Evolutionary conservation across 35 echinoderm and acorn worm genomes (phyloP).

Genomic region (Apostichopus japonicus): DNA sequence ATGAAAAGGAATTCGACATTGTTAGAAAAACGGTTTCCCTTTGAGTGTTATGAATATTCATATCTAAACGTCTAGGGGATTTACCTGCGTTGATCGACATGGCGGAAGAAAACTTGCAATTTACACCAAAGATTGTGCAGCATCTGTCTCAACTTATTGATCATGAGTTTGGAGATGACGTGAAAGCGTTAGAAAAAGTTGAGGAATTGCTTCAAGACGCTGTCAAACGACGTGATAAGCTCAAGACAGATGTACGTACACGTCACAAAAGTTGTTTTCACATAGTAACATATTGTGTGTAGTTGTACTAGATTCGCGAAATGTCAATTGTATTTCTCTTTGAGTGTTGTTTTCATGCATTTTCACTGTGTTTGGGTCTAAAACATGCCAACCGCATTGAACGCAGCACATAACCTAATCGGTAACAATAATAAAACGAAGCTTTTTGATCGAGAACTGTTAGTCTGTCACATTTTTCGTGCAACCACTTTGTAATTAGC

Average conservation of each 20-base stretch:
- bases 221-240: slow-evolving; percentile 40
- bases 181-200: background rate
- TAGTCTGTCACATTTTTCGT: no score
- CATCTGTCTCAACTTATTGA: slow-evolving; percentile 28
- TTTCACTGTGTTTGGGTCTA: no score
- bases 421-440: no score
- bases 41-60: no score
- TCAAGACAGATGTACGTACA: slow-evolving; percentile 37
- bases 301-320: background rate
- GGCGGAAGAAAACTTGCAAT: background rate
- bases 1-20: no score
- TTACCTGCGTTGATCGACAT: background rate
- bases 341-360: no score
- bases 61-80: no score
- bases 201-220: slow-evolving; percentile 30
- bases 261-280: background rate
- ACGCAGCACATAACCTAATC: no score
- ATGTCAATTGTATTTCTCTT: background rate
- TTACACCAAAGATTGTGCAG: slow-evolving; percentile 11
- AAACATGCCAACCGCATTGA: no score
- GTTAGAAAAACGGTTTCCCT: no score
- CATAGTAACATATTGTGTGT: background rate
- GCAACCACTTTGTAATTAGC: no score
- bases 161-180: slow-evolving; percentile 20
- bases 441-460: no score